Base-by-base conservation (phyloP, 2,113 vertebrate species). In the Arvicanthis niloticus region DNA sequence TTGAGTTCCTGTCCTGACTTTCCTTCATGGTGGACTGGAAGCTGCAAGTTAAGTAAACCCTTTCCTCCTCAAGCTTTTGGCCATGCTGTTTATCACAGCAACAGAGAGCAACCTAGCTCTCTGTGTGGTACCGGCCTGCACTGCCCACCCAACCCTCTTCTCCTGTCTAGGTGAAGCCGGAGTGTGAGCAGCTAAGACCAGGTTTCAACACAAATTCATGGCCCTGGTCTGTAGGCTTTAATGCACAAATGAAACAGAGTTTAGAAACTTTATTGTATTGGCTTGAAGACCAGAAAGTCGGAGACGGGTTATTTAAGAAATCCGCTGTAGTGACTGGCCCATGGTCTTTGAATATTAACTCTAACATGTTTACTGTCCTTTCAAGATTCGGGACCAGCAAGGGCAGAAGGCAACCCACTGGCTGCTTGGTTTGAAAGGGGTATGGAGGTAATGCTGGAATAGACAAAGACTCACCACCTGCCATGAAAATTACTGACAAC, bases 231-330 rank as follows among this genome's bases (percentile, higher is more conserved):
- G 53, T 96, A 6, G 98, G 98, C n/a, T 99, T 99, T 97, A 99
- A 99, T 96, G 98, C 97, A 99, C 98, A 99, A 99, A 99, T 99
- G 99, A 99, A 97, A 99, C 99, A 0, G 99, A 99, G 97, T 99
- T 99, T 96, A 99, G 99, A 98, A 99, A 99, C 96, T 99, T 99
- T 96, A 99, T 99, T 29, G 99, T 99, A 91, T 99, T 99, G 99
- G 99, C 99, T 99, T 1, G 99, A 99, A 98, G 99, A 99, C 97
- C 99, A 99, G 98, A 99, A 99, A 97, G 99, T 99, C 22, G 99
- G 99, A 98, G 99, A 99, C 93, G 94, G 99, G 99, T 13, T 99
- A 99, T 96, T 97, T 99, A 96, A 99, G 99, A 94, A 99, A 99
- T 99, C 95, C 99, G 99, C 76, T 99, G 98, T 75, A 99, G 98